Evolutionary conservation across 2,113 vertebrate species (phyloP).

Genomic region (Morone chrysops): DNA sequence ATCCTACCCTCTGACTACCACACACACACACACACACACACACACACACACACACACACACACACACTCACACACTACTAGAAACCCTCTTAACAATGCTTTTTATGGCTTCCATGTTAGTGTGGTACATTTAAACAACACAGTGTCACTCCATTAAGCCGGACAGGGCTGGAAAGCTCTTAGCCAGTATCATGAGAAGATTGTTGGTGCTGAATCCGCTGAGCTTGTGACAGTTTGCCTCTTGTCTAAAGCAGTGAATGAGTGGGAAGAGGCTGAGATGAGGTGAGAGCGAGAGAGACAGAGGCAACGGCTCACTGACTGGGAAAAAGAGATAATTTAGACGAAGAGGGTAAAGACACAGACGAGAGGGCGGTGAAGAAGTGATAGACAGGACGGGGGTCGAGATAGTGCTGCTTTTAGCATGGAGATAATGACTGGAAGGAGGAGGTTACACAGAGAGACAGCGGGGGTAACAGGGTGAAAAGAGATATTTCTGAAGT

Average conservation of each 20-base stretch:
- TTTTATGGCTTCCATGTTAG: slow-evolving; percentile 14
- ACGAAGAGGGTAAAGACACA: slow-evolving; percentile 47
- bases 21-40: not conserved
- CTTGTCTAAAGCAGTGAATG: slow-evolving; percentile 27
- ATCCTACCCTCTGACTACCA: slow-evolving; percentile 15
- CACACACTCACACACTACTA: not conserved
- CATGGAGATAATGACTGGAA: slow-evolving; percentile 28
- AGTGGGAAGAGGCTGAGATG: not conserved
- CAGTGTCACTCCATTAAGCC: not conserved
- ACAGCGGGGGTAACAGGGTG: not conserved
- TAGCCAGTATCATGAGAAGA: slow-evolving; percentile 28
- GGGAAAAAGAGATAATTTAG: slow-evolving; percentile 52
- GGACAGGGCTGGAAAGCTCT: not conserved
- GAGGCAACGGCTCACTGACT: slow-evolving; percentile 24
- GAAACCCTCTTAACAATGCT: slow-evolving; percentile 26
- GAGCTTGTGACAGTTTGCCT: slow-evolving; percentile 7
- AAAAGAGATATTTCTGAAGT: not conserved
- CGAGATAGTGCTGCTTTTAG: slow-evolving; percentile 58
- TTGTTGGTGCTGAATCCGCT: slow-evolving; percentile 4
- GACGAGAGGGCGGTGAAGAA: slow-evolving; percentile 46
- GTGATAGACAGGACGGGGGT: slow-evolving; percentile 32
- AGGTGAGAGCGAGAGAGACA: slow-evolving; percentile 12
- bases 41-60: slow-evolving; percentile 15
- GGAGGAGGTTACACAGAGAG: not conserved
- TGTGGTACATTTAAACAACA: slow-evolving; percentile 24